Evolutionary conservation across 2,113 vertebrate genomes (phyloP).

Genomic region (Sturnira hondurensis): DNA sequence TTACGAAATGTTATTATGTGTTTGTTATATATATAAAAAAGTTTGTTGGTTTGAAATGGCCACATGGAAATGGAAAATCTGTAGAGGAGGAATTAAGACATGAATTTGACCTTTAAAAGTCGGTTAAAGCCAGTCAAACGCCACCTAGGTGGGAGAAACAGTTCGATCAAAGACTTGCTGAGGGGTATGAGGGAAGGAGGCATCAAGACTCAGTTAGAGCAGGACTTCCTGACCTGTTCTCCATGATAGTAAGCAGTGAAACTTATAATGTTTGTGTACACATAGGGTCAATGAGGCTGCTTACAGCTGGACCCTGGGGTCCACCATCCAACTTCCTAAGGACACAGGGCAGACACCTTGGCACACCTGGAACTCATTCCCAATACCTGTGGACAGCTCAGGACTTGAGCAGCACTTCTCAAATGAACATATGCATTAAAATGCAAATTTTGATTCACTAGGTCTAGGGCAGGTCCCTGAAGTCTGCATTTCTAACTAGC

Average conservation of each 20-base stretch:
- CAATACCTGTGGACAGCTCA: background rate
- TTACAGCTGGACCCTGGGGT: background rate
- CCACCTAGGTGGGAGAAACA: background rate
- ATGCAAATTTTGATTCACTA: background rate
- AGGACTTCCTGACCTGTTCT: background rate
- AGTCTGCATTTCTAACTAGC: background rate
- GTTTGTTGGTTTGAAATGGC: background rate
- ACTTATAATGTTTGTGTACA: background rate
- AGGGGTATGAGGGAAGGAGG: background rate
- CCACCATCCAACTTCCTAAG: background rate
- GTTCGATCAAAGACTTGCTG: background rate
- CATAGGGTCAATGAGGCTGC: background rate
- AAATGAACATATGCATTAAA: background rate
- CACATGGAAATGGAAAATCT: background rate
- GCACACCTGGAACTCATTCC: background rate
- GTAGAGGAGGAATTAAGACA: background rate
- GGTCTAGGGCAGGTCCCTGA: background rate
- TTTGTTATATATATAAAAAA: background rate
- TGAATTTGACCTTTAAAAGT: background rate
- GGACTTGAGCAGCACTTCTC: background rate
- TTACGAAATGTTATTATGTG: background rate
- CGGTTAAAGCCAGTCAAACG: background rate
- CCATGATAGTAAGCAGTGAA: background rate
- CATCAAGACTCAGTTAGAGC: background rate
- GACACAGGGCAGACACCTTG: background rate